Percentiles rank a stretch among this genome's conserved stretches.
phyloP scores from a whole-genome alignment of 2,113 vertebrate genomes.

The Climacteris rufus region DNA sequence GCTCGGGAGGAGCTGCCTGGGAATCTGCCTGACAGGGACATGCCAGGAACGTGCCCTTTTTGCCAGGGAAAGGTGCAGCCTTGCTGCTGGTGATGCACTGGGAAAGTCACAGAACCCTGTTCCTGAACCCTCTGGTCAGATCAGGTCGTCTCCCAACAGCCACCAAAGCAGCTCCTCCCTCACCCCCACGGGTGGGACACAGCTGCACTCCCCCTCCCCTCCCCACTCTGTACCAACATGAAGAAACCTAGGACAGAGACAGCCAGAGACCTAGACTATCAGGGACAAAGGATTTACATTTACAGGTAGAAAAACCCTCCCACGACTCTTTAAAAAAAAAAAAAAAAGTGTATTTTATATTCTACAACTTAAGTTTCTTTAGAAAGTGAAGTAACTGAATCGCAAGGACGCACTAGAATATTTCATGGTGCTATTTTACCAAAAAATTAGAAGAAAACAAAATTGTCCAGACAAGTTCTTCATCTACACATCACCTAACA shows the following conservation, averaged over 20 bases:
- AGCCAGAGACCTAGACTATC: slow-evolving; percentile 22
- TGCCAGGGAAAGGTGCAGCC: not conserved
- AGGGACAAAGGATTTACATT: not conserved
- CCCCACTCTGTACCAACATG: not conserved
- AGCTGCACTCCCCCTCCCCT: not conserved
- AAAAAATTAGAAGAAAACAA: not conserved
- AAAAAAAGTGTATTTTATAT: not conserved
- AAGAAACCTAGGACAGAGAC: not conserved
- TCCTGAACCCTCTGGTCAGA: not conserved
- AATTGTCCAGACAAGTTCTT: not conserved
- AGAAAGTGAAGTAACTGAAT: slow-evolving; percentile 38
- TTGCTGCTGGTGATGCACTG: not conserved
- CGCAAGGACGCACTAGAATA: not conserved
- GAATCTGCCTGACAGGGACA: not conserved
- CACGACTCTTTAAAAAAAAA: not conserved
- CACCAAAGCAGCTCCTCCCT: not conserved
- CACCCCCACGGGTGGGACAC: not conserved
- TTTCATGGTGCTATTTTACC: slow-evolving; percentile 23
- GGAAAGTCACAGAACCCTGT: not conserved
- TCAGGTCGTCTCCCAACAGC: not conserved
- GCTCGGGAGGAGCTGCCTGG: not conserved
- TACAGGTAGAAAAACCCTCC: slow-evolving; percentile 48
- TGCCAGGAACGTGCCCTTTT: rapidly evolving
- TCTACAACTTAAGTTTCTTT: slow-evolving; percentile 16
- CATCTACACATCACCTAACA: not conserved